Conservation (phyloP, 2,113 vertebrate species). For the Trematomus loennbergii region DNA sequence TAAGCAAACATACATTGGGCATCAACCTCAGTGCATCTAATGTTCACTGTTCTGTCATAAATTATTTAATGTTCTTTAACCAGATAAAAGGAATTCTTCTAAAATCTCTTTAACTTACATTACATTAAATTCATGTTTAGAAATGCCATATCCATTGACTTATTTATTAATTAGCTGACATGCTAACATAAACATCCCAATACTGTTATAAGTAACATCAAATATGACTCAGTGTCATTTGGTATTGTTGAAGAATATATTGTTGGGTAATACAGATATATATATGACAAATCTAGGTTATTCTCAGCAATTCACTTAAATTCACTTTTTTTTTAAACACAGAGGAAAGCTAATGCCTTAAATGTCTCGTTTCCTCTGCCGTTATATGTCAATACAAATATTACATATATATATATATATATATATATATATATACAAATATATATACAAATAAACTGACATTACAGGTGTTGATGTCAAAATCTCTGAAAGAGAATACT, state of each 20-base stretch:
- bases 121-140: neutral
- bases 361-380: too few species aligned
- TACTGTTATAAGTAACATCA: neutral
- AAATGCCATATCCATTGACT: neutral
- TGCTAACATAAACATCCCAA: neutral
- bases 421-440: too few species aligned
- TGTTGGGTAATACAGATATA: neutral
- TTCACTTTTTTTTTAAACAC: too few species aligned
- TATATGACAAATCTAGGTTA: neutral
- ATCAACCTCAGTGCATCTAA: neutral
- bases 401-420: too few species aligned
- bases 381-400: too few species aligned
- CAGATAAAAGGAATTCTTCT: too few species aligned
- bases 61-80: neutral
- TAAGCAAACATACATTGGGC: neutral
- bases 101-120: neutral
- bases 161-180: neutral
- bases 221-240: neutral
- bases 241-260: neutral
- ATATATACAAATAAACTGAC: too few species aligned
- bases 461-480: too few species aligned
- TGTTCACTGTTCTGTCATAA: neutral
- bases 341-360: too few species aligned
- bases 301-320: too few species aligned
- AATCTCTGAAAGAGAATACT: too few species aligned